A percentile compares a stretch with the other conserved stretches of the same genome.
phyloP scores from a whole-genome alignment of 2,113 vertebrate species.

The Cairina moschata region DNA sequence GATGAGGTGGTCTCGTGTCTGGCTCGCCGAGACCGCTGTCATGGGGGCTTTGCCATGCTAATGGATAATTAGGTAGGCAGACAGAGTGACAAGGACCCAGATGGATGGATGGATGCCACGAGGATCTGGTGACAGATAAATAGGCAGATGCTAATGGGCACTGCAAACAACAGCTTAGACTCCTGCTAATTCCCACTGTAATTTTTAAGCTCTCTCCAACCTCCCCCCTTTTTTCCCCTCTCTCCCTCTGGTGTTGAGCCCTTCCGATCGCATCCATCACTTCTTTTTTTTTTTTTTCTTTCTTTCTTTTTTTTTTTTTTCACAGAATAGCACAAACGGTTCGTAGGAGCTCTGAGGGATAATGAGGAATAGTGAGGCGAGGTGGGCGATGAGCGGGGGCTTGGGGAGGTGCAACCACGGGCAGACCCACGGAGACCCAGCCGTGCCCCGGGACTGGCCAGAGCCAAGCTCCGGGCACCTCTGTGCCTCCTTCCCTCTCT shows the following conservation, averaged over 20 bases:
- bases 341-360: neutral
- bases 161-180: constrained; percentile 25
- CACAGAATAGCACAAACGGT: neutral
- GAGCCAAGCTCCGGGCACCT: fast-evolving
- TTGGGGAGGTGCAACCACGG: neutral
- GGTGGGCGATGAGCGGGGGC: neutral
- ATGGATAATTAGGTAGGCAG: constrained; percentile 35
- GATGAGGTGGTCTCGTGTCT: neutral
- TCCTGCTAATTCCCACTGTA: constrained; percentile 35
- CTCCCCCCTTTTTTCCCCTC: neutral
- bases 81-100: constrained; percentile 15
- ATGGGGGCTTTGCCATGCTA: neutral
- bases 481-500: neutral
- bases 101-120: constrained; percentile 9
- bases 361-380: neutral
- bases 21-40: neutral
- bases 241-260: neutral
- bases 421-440: neutral
- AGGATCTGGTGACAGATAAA: constrained; percentile 24
- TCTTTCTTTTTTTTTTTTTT: neutral
- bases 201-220: constrained; percentile 6
- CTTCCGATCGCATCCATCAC: neutral
- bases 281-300: neutral
- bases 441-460: neutral
- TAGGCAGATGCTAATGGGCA: constrained; percentile 48